A percentile compares a stretch with the other conserved stretches of the same genome.
Evolutionary conservation across 2,888 invertebrate species (phyloP).

Genomic region (Luffia ferchaultella): DNA sequence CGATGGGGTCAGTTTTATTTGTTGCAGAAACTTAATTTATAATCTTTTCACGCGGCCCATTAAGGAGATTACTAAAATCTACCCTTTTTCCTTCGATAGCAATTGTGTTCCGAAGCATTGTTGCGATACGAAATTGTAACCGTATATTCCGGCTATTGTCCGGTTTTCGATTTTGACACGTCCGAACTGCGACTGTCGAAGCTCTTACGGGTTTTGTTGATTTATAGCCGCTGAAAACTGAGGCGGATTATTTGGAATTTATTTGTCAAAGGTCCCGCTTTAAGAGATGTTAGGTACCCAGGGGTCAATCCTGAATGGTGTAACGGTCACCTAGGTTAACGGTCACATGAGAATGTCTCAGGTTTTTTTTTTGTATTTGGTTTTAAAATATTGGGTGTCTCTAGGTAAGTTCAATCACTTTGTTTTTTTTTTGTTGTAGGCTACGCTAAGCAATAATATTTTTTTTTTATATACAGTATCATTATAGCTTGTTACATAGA

Average conservation of each 20-base stretch:
- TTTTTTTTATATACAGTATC: too few relatives aligned
- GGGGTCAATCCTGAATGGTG: slow-evolving; percentile 26
- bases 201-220: slow-evolving; percentile 39
- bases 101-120: slow-evolving; percentile 50
- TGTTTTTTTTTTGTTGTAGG: not conserved
- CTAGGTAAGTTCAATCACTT: not conserved
- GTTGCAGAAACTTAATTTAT: slow-evolving; percentile 67
- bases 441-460: too few relatives aligned
- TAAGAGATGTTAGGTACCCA: slow-evolving; percentile 41
- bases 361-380: not conserved
- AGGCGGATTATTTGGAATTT: slow-evolving; percentile 24
- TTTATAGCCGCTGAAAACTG: slow-evolving; percentile 41
- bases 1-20: slow-evolving; percentile 65
- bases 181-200: slow-evolving; percentile 49
- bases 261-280: slow-evolving; percentile 42
- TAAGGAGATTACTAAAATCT: slow-evolving; percentile 64
- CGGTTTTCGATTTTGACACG: slow-evolving; percentile 47
- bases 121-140: slow-evolving; percentile 47
- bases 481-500: too few relatives aligned
- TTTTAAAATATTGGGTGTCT: not conserved
- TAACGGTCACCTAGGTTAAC: slow-evolving; percentile 45
- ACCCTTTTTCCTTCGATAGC: slow-evolving; percentile 55
- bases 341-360: slow-evolving; percentile 2
- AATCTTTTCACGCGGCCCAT: slow-evolving; percentile 67
- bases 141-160: slow-evolving; percentile 43